Base-by-base conservation (phyloP, 2,888 invertebrate genomes). In the Cryptocephalus moraei region DNA sequence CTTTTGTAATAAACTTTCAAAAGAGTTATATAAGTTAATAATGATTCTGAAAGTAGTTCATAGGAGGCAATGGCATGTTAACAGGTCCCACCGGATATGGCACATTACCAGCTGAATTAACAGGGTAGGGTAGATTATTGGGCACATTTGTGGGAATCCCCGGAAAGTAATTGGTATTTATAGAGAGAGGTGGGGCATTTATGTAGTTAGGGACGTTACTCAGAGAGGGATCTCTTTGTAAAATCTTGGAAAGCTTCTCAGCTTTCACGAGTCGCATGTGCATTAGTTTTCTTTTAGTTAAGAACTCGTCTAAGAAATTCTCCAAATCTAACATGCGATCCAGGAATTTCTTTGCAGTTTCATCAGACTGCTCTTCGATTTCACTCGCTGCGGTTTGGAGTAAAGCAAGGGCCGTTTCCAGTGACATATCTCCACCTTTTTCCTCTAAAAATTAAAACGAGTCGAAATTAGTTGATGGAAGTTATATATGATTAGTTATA, bases 301-400 rank as follows among this genome's bases (percentile, higher is more conserved):
- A 76, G 69, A 93, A 97, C 48, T 87, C 80, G 50, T 89, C 87
- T 4, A 95, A 71, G 66, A 95, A 97, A 50, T 82, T 80, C 13
- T 95, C 96, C 8, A 86, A 74, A 45, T 84, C 80, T 2, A 74
- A 68, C 64, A 81, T 80, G 8, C 82, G 84, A 10, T 82, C 79
- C 34, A 91, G 75, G 63, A 95, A 93, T 55, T 84, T 79, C 61
- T 89, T 84, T 0, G 91, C 85, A 40, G 86, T 67, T 51, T 77
- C 78, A 73, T 97, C 97, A 0, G 94, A 90, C 63, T 91, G 83
- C 65, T 96, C 95, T 68, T 97, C 97, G 46, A 86, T 83, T 73
- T 94, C 88, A 33, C 92, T 90, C 31, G 93, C 88, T 9, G 92
- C 86, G 9, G 94, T 85, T 75, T 94, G 91, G 10, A 97, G 74